Conservation (phyloP, 1,140 invertebrate species). For the Drosophila novamexicana region DNA sequence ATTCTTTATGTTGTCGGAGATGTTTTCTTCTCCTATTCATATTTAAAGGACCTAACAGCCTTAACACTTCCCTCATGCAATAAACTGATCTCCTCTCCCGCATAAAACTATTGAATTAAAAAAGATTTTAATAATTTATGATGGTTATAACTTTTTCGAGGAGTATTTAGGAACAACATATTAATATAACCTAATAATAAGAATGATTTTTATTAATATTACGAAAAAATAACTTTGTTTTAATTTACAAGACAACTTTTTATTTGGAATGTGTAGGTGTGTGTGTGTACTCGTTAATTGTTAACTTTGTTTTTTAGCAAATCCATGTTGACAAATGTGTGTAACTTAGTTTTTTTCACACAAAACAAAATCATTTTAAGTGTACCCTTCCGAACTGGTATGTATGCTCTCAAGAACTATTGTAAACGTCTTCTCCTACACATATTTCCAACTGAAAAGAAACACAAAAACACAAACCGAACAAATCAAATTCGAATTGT, state of each 20-base stretch:
- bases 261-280: slow-evolving; percentile 1
- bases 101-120: too few species aligned
- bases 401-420: slow-evolving; percentile 72
- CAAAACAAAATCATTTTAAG: slow-evolving; percentile 68
- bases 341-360: slow-evolving; percentile 56
- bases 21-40: too few species aligned
- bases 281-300: slow-evolving; percentile 29
- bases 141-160: too few species aligned
- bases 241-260: not conserved
- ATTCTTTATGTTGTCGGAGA: too few species aligned
- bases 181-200: too few species aligned
- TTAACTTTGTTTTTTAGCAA: slow-evolving; percentile 23
- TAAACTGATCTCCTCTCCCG: too few species aligned
- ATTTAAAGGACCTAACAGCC: too few species aligned
- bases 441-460: slow-evolving; percentile 15
- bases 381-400: slow-evolving; percentile 79
- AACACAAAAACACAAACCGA: not conserved
- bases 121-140: too few species aligned
- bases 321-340: slow-evolving; percentile 38
- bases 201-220: not conserved
- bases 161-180: too few species aligned
- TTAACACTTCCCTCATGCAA: too few species aligned
- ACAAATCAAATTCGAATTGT: slow-evolving; percentile 27
- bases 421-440: slow-evolving; percentile 41
- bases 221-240: not conserved